Conservation (phyloP, 2,888 invertebrate species). For the Polymixis flavicincta region DNA sequence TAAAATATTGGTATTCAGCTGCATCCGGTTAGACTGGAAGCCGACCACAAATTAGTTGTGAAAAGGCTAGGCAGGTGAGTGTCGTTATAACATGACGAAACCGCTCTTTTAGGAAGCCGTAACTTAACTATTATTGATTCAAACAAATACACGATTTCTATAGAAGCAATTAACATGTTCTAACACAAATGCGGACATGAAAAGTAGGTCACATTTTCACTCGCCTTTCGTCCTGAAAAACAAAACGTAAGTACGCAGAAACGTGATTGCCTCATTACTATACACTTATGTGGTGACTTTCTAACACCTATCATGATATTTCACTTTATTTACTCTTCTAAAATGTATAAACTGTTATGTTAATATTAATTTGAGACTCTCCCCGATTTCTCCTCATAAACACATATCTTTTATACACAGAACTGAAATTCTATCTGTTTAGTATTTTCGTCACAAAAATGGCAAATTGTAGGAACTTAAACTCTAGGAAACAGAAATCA, state of each 20-base stretch:
- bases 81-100: no score
- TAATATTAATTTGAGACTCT: constrained; percentile 56
- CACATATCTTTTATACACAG: constrained; percentile 15
- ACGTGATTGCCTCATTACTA: constrained; percentile 59
- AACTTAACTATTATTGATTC: constrained; percentile 16
- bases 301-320: constrained; percentile 49
- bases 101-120: no score
- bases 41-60: no score
- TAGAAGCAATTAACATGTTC: constrained; percentile 47
- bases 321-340: constrained; percentile 30
- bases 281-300: constrained; percentile 56
- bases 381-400: constrained; percentile 45
- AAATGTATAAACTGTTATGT: constrained; percentile 40
- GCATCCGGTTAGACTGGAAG: no score
- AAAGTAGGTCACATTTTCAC: constrained; percentile 45
- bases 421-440: constrained; percentile 8
- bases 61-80: no score
- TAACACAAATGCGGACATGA: constrained; percentile 41
- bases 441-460: constrained; percentile 13
- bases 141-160: background rate
- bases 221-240: constrained; percentile 32
- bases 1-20: no score
- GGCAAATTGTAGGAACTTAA: constrained; percentile 32
- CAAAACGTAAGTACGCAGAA: constrained; percentile 33
- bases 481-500: constrained; percentile 25